A percentile compares a stretch with the other conserved stretches of the same genome.
phyloP scores from a whole-genome alignment of 2,888 invertebrate species.

The Hofmannophila pseudospretella region DNA sequence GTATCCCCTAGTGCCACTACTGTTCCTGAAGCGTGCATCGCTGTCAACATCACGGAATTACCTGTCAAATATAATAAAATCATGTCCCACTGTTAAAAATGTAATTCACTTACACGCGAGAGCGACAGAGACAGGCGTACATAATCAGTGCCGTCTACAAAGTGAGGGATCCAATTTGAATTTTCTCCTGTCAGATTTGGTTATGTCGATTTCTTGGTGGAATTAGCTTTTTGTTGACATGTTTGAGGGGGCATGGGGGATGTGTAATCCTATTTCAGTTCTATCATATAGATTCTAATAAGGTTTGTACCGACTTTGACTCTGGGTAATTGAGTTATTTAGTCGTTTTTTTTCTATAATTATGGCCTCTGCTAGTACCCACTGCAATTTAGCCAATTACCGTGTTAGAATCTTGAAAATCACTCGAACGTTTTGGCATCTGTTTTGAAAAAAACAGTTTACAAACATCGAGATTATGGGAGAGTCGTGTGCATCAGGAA shows the following conservation, averaged over 20 bases:
- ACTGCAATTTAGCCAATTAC: no score
- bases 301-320: no score
- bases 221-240: slow-evolving; percentile 30
- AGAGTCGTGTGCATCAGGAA: no score
- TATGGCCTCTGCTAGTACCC: no score
- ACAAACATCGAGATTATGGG: no score
- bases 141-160: slow-evolving; percentile 28
- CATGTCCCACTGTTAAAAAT: slow-evolving; percentile 25
- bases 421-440: no score
- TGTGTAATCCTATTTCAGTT: neutral
- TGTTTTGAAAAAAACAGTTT: no score
- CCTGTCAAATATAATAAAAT: slow-evolving; percentile 68
- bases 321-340: no score
- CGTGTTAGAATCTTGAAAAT: no score
- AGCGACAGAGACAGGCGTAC: slow-evolving; percentile 31
- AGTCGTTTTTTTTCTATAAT: no score
- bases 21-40: neutral
- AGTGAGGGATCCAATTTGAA: slow-evolving; percentile 63
- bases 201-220: slow-evolving; percentile 53
- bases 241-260: slow-evolving; percentile 1
- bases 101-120: slow-evolving; percentile 28
- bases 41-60: slow-evolving; percentile 49
- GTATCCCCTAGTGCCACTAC: no score
- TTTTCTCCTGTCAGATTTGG: slow-evolving; percentile 60
- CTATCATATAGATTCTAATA: neutral